phyloP scores from a whole-genome alignment of 2,113 vertebrate species.

The Diadophis punctatus region DNA sequence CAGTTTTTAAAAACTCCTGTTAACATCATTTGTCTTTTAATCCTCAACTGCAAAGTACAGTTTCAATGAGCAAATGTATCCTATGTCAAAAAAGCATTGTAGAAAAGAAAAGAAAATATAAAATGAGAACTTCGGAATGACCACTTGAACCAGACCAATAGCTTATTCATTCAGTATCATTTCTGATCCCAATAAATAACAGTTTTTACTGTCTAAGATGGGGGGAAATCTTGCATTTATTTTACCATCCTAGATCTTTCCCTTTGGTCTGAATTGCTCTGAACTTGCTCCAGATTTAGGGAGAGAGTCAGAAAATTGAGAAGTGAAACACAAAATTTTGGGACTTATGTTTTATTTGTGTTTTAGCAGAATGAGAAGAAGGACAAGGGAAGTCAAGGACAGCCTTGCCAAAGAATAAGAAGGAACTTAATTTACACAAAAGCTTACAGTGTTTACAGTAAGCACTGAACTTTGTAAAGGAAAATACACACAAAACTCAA shows the following conservation, averaged over 20 bases:
- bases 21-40: slow-evolving; percentile 57
- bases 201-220: not conserved
- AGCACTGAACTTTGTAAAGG: too few relatives aligned
- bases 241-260: not conserved
- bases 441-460: not conserved
- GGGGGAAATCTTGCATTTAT: not conserved
- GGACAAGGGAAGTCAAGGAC: too few relatives aligned
- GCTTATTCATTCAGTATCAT: slow-evolving; percentile 1
- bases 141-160: not conserved
- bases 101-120: not conserved
- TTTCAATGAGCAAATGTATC: slow-evolving; percentile 53
- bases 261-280: not conserved
- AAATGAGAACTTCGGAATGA: not conserved
- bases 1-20: slow-evolving; percentile 64
- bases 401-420: not conserved
- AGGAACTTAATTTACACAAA: not conserved
- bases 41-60: slow-evolving; percentile 48
- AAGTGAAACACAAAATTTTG: not conserved
- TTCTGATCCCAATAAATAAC: not conserved
- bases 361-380: not conserved
- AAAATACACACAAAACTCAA: not conserved
- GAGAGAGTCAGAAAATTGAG: not conserved
- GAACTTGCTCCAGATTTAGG: not conserved
- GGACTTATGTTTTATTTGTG: not conserved
- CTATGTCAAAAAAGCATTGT: not conserved